Evolutionary conservation across 2,797 vertebrate species (phyloP), one percentile per base, ranked within the genome.

Genomic region (Sebastiscus tertius): DNA sequence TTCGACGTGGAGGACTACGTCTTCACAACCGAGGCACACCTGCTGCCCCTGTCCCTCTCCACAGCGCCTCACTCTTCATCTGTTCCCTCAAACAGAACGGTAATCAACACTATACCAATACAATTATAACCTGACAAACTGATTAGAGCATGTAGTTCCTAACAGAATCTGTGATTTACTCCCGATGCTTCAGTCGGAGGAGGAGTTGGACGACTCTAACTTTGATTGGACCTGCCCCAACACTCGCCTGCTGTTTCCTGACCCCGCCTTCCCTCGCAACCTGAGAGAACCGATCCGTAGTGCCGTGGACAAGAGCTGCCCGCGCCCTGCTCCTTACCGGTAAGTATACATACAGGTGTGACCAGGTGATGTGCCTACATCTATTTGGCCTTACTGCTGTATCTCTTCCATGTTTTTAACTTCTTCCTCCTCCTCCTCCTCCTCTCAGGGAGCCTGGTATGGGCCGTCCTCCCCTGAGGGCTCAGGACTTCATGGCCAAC

Each of bases 151-250:
- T 27, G 52, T 2, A 8, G 1, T 27, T 59, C 14, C 29, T 77
- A 65, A 80, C 27, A 3, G 18, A 71, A 42, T 6, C 6, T 75
- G 33, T 72, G 1, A 34, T 61, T 1, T 29, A 6, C n/a, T 83
- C 18, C 13, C 34, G 8, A 20, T 64, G 1, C 54, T 82, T 54
- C 54, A 96, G 95, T 78, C 83, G 4, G 84, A 88, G 31, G 92
- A 93, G 18, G 98, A 99, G 90, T 91, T 99, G 83, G 98, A 99
- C 0, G 98, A 99, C 93, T 98, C 97, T 54, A 99, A 99, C 89
- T 99, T 99, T 68, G 98, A 99, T 42, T 99, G 98, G 98, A 98
- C 97, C 49, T 99, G 99, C 91, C 99, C 99, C 0, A 99, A 99
- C 94, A 99, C 98, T 22, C 98, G 97, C 87, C 97, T 99, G 78